Evolutionary conservation across 2,113 vertebrate species (phyloP), one percentile per base, ranked within the genome.

Genomic region (Ginglymostoma cirratum): DNA sequence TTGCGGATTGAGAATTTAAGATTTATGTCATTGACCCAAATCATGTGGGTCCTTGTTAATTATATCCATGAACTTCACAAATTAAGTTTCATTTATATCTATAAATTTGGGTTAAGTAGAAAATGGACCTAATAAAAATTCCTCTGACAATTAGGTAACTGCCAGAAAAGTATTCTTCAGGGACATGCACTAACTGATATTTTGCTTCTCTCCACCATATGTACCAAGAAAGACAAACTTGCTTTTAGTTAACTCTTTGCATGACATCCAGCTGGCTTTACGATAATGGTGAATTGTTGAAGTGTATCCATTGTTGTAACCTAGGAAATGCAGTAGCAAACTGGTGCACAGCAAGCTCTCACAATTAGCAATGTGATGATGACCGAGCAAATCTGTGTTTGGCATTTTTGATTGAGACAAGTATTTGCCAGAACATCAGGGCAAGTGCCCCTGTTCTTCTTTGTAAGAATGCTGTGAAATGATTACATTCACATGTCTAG

Each of bases 31-130:
- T 87, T 52, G 85, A 87, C 6, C 3, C 55, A 65, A 92, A 92
- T 90, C 87, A 55, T 34, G 30, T 61, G 48, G 48, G 52, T 90
- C 24, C 52, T 61, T 90, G 12, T 90, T 55, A 90, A 27, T 92
- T 61, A 92, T 92, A 61, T 92, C 65, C 87, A 65, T 61, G 87
- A 92, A 92, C 80, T 83, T 83, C n/a, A 65, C 34, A 65, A 92
- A 92, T 61, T 34, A 92, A 34, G 14, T 92, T 42, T 45, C 38
- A 83, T 83, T 83, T 90, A 65, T 65, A 65, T 61, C 27, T n/a
- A 34, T 92, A n/a, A 92, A 92, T 92, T 92, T 92, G 30, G 52
- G 87, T 61, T 92, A n/a, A 61, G 65, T 92, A 65, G 48, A 92
- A 90, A 92, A 90, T 65, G 48, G 45, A 55, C 48, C 45, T 52